Evolutionary conservation across 2,888 invertebrate species (phyloP), one percentile per base, ranked within the genome.

Genomic region (Polydrusus tereticollis): DNA sequence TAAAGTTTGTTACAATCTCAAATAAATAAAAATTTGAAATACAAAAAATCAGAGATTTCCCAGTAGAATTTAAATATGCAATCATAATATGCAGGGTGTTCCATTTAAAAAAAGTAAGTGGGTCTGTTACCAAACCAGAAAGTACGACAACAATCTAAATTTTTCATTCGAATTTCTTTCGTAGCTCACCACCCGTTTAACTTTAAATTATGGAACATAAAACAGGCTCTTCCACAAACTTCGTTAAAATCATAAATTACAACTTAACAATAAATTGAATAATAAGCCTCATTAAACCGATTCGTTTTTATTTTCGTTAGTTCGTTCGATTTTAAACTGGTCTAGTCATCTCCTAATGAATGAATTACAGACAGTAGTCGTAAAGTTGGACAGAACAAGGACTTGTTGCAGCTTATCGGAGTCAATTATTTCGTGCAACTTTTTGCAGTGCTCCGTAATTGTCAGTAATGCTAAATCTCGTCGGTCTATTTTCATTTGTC

Each of bases 401-500:
- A n/a, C 18, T 50, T 18, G 47, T 29, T 50, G 52, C 52, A 18
- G 52, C 29, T 29, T 63, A 63, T 47, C 47, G 47, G 33, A 63
- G 63, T 63, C 63, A 63, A 63, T 63, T 63, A 63, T 63, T 63
- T 63, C 7, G 50, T 47, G 47, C 63, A 50, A 63, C 45, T 63
- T 63, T 63, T 63, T 63, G 63, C 50, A 2, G 20, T 21, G 10
- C 33, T 18, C 20, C 14, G 50, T 63, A 63, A 63, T 63, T 50
- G 63, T 50, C 63, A 63, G 63, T 36, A 63, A 63, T 63, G 63
- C 63, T 63, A 63, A 63, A 63, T 63, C 63, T 63, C 63, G 63
- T 50, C 63, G 50, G 63, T 63, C 63, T 62, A 62, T 63, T 63
- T 63, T 47, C 63, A 63, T 63, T 63, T 63, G 50, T 63, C 63